Percentiles rank a stretch among this genome's conserved stretches.
phyloP scores from a whole-genome alignment of 1,140 invertebrate species.

The Neodiprion virginianus region DNA sequence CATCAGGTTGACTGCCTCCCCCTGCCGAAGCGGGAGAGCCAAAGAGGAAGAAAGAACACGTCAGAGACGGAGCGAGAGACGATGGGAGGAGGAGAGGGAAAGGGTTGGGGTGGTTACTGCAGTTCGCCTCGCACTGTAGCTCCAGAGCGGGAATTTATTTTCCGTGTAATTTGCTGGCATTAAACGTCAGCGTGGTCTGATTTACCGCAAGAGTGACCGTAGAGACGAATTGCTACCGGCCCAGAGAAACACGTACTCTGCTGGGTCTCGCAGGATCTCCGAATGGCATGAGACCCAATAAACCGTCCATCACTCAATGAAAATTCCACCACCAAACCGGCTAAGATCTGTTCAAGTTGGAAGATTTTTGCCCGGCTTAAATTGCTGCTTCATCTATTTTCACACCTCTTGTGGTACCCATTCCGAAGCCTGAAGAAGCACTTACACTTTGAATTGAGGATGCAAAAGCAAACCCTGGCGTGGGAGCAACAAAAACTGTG shows the following conservation, averaged over 20 bases:
- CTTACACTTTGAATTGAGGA: too few species aligned
- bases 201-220: slow-evolving; percentile 54
- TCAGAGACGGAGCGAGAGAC: slow-evolving; percentile 24
- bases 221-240: slow-evolving; percentile 55
- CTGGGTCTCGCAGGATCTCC: neutral
- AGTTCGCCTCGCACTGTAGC: slow-evolving; percentile 23
- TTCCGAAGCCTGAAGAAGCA: too few species aligned
- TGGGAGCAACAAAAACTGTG: too few species aligned
- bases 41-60: slow-evolving; percentile 8
- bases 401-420: too few species aligned
- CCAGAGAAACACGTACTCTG: slow-evolving; percentile 47
- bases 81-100: slow-evolving; percentile 17
- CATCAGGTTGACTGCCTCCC: slow-evolving; percentile 31
- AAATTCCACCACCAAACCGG: too few species aligned
- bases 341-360: too few species aligned
- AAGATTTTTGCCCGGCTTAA: too few species aligned
- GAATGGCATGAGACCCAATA: too few species aligned
- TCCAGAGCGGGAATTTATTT: slow-evolving; percentile 53
- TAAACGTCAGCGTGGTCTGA: slow-evolving; percentile 57
- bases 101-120: neutral
- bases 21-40: neutral
- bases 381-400: too few species aligned
- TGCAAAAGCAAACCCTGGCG: too few species aligned
- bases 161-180: slow-evolving; percentile 60
- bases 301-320: too few species aligned